Evolutionary conservation across 2,113 vertebrate genomes (phyloP), one percentile per base, ranked within the genome.

Genomic region (Monopterus albus): DNA sequence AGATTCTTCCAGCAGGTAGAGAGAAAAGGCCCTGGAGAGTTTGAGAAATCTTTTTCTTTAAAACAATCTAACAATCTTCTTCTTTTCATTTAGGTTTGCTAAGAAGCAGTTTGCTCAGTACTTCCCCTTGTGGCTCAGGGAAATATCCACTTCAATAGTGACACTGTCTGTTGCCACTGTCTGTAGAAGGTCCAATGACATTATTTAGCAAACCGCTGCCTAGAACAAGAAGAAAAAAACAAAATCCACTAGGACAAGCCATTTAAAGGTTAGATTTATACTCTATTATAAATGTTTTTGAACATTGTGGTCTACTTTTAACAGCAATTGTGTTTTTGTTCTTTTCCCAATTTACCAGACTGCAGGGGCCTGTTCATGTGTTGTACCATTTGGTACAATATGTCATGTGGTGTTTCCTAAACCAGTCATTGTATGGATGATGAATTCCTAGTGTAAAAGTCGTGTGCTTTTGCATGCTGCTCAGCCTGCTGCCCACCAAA

Each of bases 1-100:
- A 95, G 95, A 96, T 91, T 93, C 94, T 84, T 92, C 94, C 88
- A 95, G 83, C 95, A 96, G 95, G 95, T 96, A 97, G 93, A 84
- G 76, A 72, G 67, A 70, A 66, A 70, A 65, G 87, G 91, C 91
- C 86, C 90, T 90, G 92, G 87, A 84, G 84, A 89, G 87, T 93
- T 90, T 93, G 88, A 93, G 84, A 83, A 80, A 88, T 86, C 64
- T n/a, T 42, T 56, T 63, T 73, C 57, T 85, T 45, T 76, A 18
- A 78, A 78, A 64, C 60, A 28, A 21, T 51, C 12, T 51, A 43
- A 42, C 20, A 47, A 68, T 38, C 28, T 88, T 64, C 84, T 21
- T 51, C 65, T 35, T 28, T 88, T 63, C 84, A 45, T 53, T 49
- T 8, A 50, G 23, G 62, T 77, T 78, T 92, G 86, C 81, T n/a